Conservation (phyloP, 2,888 invertebrate species). For the Drosophila maculinotata region DNA sequence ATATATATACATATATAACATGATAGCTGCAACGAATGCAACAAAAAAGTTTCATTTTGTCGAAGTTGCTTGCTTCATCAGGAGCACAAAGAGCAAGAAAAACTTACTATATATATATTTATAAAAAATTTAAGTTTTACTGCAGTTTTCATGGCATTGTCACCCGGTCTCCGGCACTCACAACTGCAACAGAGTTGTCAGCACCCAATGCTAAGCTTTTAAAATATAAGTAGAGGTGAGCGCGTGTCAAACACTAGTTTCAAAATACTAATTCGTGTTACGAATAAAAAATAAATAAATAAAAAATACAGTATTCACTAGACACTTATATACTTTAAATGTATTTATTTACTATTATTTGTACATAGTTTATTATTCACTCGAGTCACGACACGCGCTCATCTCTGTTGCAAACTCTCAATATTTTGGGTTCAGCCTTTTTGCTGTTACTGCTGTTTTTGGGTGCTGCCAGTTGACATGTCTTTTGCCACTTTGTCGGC, state of each 20-base stretch:
- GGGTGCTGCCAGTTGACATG: slow-evolving; percentile 30
- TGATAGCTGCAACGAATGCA: slow-evolving; percentile 4
- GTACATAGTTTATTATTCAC: neutral
- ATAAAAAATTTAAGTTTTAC: slow-evolving; percentile 10
- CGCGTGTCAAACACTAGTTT: neutral
- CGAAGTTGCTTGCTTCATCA: slow-evolving; percentile 13
- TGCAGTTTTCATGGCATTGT: slow-evolving; percentile 17
- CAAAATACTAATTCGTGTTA: neutral
- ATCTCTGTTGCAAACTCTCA: slow-evolving; percentile 2
- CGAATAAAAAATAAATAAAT: neutral
- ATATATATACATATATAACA: too few species aligned
- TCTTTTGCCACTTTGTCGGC: slow-evolving; percentile 37
- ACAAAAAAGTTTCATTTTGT: slow-evolving; percentile 14
- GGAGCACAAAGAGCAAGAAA: slow-evolving; percentile 5
- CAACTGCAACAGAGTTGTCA: slow-evolving; percentile 39
- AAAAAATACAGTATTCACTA: too few species aligned
- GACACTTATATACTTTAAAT: too few species aligned
- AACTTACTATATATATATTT: neutral
- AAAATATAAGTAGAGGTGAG: neutral
- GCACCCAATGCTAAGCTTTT: neutral
- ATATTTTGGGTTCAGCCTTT: slow-evolving; percentile 36
- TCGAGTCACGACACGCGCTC: slow-evolving; percentile 6
- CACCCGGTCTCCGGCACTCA: slow-evolving; percentile 10
- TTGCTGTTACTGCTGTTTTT: slow-evolving; percentile 43
- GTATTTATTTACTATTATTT: too few species aligned